Conservation (phyloP, 2,888 invertebrate species). For the Tiphia femorata region DNA sequence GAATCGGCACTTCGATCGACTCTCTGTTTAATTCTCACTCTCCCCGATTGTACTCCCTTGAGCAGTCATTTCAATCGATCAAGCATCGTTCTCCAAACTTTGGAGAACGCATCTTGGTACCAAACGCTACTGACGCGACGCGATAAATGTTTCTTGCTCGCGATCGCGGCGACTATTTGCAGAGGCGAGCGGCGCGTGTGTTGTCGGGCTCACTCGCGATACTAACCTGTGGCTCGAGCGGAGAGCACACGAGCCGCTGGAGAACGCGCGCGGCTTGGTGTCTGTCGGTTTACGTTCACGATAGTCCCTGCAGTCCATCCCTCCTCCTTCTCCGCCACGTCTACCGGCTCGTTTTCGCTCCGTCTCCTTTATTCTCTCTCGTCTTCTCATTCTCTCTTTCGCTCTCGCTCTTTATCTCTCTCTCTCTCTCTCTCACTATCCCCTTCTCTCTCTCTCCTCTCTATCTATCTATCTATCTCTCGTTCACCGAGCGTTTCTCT, state of each 20-base stretch:
- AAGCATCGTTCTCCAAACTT: no score
- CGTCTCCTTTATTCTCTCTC: background rate
- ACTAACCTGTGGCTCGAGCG: constrained; percentile 34
- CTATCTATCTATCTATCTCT: no score
- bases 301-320: constrained; percentile 8
- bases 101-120: no score
- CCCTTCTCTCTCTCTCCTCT: background rate
- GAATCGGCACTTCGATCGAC: no score
- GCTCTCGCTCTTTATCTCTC: background rate
- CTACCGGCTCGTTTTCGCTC: background rate
- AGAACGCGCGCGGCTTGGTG: constrained; percentile 38
- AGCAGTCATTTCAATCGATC: no score
- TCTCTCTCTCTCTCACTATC: background rate
- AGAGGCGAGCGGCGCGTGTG: no score
- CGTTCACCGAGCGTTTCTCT: no score
- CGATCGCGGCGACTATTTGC: no score
- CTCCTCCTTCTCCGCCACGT: constrained; percentile 2
- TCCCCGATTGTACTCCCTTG: no score
- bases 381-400: background rate
- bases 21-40: no score
- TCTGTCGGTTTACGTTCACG: constrained; percentile 21
- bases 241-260: constrained; percentile 32
- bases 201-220: constrained; percentile 32
- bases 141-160: no score
- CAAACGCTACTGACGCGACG: no score